Evolutionary conservation across 2,797 vertebrate genomes (phyloP).

Genomic region (Trachurus trachurus): DNA sequence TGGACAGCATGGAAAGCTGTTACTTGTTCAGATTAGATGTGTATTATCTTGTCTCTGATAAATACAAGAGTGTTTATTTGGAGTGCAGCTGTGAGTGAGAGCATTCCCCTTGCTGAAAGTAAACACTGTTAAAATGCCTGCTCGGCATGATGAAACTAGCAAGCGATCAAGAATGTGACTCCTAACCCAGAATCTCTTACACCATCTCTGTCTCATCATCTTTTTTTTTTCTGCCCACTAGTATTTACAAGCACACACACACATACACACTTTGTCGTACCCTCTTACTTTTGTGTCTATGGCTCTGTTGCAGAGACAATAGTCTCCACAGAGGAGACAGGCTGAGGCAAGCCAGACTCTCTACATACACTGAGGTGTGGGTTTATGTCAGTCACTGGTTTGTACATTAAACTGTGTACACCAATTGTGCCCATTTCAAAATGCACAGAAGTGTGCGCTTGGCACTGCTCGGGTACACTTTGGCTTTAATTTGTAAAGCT

Average conservation of each 20-base stretch:
- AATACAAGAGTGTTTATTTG: constrained; percentile 78
- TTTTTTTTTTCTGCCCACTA: constrained; percentile 44
- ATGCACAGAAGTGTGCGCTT: constrained; percentile 63
- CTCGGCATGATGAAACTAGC: constrained; percentile 76
- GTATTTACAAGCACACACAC: constrained; percentile 44
- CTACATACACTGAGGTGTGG: constrained; percentile 65
- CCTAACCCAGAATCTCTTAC: constrained; percentile 58
- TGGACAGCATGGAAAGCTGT: constrained; percentile 45
- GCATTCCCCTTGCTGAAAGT: constrained; percentile 68
- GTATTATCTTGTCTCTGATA: constrained; percentile 74
- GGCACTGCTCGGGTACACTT: constrained; percentile 54
- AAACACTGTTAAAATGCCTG: constrained; percentile 74
- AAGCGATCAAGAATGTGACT: constrained; percentile 75
- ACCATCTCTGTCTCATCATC: constrained; percentile 38
- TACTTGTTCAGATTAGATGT: constrained; percentile 68
- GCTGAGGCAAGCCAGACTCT: constrained; percentile 77
- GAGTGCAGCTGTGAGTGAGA: constrained; percentile 71
- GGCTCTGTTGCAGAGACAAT: constrained; percentile 59
- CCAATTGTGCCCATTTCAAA: constrained; percentile 39
- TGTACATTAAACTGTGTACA: constrained; percentile 60
- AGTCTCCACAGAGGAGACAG: constrained; percentile 62
- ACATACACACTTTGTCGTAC: constrained; percentile 29
- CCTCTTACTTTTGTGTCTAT: constrained; percentile 57
- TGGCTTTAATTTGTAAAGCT: constrained; percentile 57
- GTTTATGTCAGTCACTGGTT: constrained; percentile 60